Evolutionary conservation across 2,113 vertebrate species (phyloP).

Genomic region (Notiomystis cincta): DNA sequence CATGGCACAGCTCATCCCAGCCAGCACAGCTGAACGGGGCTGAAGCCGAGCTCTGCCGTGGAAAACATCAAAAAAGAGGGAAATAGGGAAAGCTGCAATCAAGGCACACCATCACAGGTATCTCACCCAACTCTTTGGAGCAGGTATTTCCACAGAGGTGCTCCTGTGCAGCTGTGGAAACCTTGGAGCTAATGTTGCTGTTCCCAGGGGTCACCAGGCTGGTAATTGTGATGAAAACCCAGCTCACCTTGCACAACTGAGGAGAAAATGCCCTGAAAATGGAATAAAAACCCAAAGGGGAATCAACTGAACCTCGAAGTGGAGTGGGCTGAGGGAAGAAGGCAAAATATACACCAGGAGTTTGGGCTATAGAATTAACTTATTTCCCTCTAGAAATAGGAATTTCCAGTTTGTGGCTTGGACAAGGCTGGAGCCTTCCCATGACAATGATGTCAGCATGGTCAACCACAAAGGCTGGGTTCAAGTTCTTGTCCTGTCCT

Average conservation of each 20-base stretch:
- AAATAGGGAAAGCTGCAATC: not conserved
- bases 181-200: not conserved
- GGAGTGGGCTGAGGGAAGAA: not conserved
- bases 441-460: accelerated
- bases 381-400: not conserved
- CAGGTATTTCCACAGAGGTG: not conserved
- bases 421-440: not conserved
- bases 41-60: not conserved
- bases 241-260: not conserved
- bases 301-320: not conserved
- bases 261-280: not conserved
- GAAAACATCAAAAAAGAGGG: not conserved
- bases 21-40: accelerated
- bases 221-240: not conserved
- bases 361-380: not conserved
- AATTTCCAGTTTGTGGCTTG: not conserved
- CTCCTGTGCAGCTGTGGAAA: not conserved
- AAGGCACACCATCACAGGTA: not conserved
- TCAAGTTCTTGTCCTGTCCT: not conserved
- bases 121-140: not conserved
- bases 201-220: not conserved
- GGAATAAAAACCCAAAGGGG: not conserved
- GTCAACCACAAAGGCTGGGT: accelerated
- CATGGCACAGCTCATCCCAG: not conserved
- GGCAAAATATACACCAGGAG: not conserved